A percentile compares a stretch with the other conserved stretches of the same genome.
Evolutionary conservation across 2,888 invertebrate species (phyloP).

Genomic region (Scaeva pyrastri): DNA sequence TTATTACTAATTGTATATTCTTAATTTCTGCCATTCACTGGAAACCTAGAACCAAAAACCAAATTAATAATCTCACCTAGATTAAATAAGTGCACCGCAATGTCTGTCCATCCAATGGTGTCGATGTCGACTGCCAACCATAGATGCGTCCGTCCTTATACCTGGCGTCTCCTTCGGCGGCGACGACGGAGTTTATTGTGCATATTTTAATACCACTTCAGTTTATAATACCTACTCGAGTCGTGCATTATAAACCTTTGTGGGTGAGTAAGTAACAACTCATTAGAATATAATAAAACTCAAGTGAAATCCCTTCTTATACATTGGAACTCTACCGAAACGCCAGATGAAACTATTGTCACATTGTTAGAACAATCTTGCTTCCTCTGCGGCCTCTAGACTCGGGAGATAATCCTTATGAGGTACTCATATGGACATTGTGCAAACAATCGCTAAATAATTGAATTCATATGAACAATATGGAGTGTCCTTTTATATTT

Average conservation of each 20-base stretch:
- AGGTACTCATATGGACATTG: slow-evolving; percentile 34
- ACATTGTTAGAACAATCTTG: slow-evolving; percentile 3
- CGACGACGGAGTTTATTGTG: slow-evolving; percentile 2
- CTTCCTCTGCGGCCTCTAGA: background rate
- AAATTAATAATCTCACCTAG: slow-evolving; percentile 59
- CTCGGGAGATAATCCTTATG: slow-evolving; percentile 15
- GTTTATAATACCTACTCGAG: slow-evolving; percentile 41
- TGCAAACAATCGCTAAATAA: slow-evolving; percentile 25
- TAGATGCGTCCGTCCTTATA: slow-evolving; percentile 14
- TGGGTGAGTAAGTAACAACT: slow-evolving; percentile 38
- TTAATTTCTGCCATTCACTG: slow-evolving; percentile 43
- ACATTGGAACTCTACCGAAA: slow-evolving; percentile 23
- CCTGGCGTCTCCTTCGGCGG: slow-evolving; percentile 68
- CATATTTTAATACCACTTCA: slow-evolving; percentile 56
- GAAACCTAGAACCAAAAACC: slow-evolving; percentile 40
- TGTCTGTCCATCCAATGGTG: background rate
- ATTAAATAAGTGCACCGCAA: slow-evolving; percentile 32
- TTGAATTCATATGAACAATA: slow-evolving; percentile 36
- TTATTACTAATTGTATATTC: slow-evolving; percentile 68
- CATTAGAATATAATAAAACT: slow-evolving; percentile 64
- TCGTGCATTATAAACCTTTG: slow-evolving; percentile 13
- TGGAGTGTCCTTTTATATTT: slow-evolving; percentile 25
- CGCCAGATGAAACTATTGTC: slow-evolving; percentile 63
- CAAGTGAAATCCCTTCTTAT: slow-evolving; percentile 36
- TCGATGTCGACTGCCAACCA: background rate